Conservation (phyloP, 2,113 vertebrate genomes). For the Mustela nigripes region DNA sequence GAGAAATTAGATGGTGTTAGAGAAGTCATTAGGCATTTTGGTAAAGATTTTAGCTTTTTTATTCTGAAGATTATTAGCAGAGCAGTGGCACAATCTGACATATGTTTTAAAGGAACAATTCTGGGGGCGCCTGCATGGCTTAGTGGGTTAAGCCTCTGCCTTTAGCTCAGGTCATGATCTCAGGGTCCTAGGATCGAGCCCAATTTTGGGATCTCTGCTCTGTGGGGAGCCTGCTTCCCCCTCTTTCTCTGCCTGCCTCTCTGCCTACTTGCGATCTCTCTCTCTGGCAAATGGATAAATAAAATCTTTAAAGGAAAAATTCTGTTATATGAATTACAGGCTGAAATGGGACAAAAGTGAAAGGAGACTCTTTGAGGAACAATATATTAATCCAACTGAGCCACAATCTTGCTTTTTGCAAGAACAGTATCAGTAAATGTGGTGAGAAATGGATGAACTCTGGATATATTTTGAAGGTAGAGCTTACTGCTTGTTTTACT, state of each 20-base stretch:
- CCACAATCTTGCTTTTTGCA: background rate
- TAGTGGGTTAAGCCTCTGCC: no score
- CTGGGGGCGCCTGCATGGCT: background rate
- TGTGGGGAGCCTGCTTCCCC: no score
- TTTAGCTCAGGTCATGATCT: no score
- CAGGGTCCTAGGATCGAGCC: no score
- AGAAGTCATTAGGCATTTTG: background rate
- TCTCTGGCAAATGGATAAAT: no score
- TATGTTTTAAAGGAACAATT: slow-evolving; percentile 32
- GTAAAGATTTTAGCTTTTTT: background rate
- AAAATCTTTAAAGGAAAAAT: slow-evolving; percentile 41
- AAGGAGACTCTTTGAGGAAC: background rate
- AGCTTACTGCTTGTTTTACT: background rate
- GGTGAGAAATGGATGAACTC: background rate
- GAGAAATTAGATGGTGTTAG: background rate
- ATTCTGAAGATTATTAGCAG: background rate
- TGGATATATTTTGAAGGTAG: slow-evolving; percentile 8
- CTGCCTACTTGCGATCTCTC: no score
- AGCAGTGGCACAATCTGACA: background rate
- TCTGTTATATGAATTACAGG: background rate
- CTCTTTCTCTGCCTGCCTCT: no score
- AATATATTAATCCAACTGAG: background rate
- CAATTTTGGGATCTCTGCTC: no score
- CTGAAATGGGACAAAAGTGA: background rate
- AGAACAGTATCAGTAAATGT: background rate